Percentiles rank a stretch among this genome's conserved stretches.
phyloP scores from a whole-genome alignment of 1,140 invertebrate genomes.

The Diorhabda elongata region DNA sequence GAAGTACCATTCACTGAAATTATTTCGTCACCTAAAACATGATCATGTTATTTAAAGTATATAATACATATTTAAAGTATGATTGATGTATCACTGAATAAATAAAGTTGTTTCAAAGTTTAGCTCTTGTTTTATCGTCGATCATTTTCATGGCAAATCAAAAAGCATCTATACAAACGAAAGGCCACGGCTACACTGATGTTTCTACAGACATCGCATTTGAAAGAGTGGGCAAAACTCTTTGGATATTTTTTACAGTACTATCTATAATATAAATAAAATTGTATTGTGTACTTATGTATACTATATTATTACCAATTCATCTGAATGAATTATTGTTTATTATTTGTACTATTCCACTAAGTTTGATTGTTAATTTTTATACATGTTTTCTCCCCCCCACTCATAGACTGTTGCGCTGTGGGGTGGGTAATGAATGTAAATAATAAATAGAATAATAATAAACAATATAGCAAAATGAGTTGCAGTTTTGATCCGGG shows the following conservation, averaged over 20 bases:
- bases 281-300: no score
- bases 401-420: no score
- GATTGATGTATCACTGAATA: neutral
- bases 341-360: no score
- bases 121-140: neutral
- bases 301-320: no score
- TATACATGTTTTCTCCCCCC: no score
- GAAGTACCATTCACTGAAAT: slow-evolving; percentile 80
- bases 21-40: slow-evolving; percentile 82
- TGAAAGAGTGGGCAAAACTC: neutral
- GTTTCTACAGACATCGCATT: neutral
- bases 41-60: neutral
- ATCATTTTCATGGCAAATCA: neutral
- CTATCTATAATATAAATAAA: neutral
- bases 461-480: no score
- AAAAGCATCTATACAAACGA: neutral
- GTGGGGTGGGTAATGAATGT: no score
- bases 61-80: neutral
- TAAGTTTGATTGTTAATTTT: no score
- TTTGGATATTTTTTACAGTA: no score
- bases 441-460: no score
- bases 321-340: no score
- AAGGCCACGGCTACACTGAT: neutral
- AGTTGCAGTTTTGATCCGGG: no score
- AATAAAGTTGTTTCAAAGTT: neutral